Evolutionary conservation across 2,113 vertebrate genomes (phyloP).

Genomic region (Lepus timidus): DNA sequence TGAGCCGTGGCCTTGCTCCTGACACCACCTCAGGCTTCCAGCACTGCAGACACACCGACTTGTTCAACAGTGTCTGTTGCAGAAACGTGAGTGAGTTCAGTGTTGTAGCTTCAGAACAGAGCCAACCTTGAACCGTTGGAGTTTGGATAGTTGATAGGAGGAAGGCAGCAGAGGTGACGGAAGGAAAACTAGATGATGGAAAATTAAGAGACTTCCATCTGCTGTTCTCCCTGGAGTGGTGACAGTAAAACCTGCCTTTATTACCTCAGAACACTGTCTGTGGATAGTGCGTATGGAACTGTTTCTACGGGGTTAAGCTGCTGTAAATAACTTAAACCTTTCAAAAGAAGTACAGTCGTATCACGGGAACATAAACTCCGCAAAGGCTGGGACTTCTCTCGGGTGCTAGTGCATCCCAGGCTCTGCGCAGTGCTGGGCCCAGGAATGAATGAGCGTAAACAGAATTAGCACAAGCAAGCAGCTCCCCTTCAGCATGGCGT

Average conservation of each 20-base stretch:
- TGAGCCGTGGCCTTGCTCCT: neutral
- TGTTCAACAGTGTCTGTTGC: neutral
- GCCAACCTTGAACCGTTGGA: neutral
- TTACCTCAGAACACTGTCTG: slow-evolving; percentile 17
- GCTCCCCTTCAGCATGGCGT: neutral
- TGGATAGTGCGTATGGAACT: neutral
- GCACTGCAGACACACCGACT: neutral
- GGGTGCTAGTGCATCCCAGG: neutral
- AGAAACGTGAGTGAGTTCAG: neutral
- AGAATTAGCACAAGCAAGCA: neutral
- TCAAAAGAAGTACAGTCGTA: neutral
- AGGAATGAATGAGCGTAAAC: neutral
- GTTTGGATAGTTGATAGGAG: neutral
- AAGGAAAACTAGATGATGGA: slow-evolving; percentile 14
- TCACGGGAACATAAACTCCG: slow-evolving; percentile 32
- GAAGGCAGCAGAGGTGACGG: neutral
- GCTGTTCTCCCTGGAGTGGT: slow-evolving; percentile 10
- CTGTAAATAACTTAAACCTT: slow-evolving; percentile 14
- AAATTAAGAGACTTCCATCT: slow-evolving; percentile 14
- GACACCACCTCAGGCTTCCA: too few relatives aligned
- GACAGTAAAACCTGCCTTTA: neutral
- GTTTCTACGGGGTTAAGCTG: neutral
- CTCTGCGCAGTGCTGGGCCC: neutral
- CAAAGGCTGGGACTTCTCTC: neutral
- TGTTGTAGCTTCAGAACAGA: neutral